Conservation (phyloP, 2,888 invertebrate species). For the Thereva nobilitata region DNA sequence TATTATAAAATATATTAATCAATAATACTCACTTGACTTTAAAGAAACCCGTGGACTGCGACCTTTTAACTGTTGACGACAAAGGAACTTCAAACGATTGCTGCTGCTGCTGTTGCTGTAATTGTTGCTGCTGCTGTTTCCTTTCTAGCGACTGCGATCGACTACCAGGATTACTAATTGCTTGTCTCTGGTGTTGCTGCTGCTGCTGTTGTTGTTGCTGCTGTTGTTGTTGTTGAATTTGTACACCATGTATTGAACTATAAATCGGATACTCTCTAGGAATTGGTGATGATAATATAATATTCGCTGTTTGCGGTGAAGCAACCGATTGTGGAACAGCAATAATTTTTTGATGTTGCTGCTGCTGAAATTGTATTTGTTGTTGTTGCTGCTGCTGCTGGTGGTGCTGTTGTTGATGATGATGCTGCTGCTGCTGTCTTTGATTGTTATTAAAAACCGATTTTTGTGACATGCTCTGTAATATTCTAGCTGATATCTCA, state of each 20-base stretch:
- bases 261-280: slow-evolving; percentile 48
- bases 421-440: slow-evolving; percentile 46
- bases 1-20: neutral
- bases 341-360: slow-evolving; percentile 25
- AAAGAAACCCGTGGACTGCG: slow-evolving; percentile 50
- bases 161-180: slow-evolving; percentile 52
- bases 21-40: slow-evolving; percentile 49
- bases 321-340: slow-evolving; percentile 16
- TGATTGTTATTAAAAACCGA: slow-evolving; percentile 51
- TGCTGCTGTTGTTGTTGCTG: slow-evolving; percentile 36
- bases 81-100: slow-evolving; percentile 44
- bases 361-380: neutral
- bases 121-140: slow-evolving; percentile 43
- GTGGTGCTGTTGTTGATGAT: slow-evolving; percentile 43
- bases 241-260: slow-evolving; percentile 44
- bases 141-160: slow-evolving; percentile 55
- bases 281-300: slow-evolving; percentile 25
- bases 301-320: slow-evolving; percentile 27
- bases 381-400: slow-evolving; percentile 26
- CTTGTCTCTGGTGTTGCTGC: slow-evolving; percentile 45
- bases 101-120: slow-evolving; percentile 45
- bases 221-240: slow-evolving; percentile 39
- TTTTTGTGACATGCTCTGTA: slow-evolving; percentile 58
- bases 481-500: slow-evolving; percentile 56
- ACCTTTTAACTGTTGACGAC: slow-evolving; percentile 1